phyloP scores from a whole-genome alignment of 2,113 vertebrate species.

The Phalacrocorax aristotelis region DNA sequence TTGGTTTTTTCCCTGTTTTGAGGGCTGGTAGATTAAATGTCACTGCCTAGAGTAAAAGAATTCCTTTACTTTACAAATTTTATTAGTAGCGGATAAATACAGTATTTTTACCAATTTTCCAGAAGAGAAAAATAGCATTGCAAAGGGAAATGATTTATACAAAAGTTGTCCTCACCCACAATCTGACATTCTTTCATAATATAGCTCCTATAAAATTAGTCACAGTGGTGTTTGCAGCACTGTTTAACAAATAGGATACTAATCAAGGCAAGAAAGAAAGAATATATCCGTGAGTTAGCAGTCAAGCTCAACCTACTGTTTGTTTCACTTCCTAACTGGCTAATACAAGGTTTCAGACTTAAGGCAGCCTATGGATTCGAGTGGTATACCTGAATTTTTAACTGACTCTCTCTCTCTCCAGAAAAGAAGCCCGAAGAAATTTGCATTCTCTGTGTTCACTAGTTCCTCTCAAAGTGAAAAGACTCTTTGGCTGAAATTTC shows the following conservation, averaged over 20 bases:
- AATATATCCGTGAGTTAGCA: neutral
- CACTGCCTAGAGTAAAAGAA: neutral
- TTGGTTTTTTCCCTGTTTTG: neutral
- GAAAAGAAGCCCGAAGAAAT: neutral
- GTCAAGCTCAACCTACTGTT: neutral
- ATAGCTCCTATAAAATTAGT: neutral
- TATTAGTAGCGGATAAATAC: neutral
- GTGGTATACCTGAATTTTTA: neutral
- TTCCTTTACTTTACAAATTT: neutral
- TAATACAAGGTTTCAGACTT: neutral
- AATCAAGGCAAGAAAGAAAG: neutral
- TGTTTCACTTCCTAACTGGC: neutral
- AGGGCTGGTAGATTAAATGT: neutral
- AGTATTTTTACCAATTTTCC: neutral
- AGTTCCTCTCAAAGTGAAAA: neutral
- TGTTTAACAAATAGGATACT: neutral
- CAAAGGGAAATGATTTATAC: neutral
- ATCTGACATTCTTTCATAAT: neutral
- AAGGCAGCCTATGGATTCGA: neutral
- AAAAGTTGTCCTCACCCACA: neutral
- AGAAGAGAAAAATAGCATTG: neutral
- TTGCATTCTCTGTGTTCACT: neutral
- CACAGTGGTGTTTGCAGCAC: neutral
- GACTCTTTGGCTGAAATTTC: neutral
- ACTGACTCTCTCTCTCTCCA: neutral